Evolutionary conservation across 1,140 invertebrate genomes (phyloP), one percentile per base, ranked within the genome.

Genomic region (Lycorma delicatula): DNA sequence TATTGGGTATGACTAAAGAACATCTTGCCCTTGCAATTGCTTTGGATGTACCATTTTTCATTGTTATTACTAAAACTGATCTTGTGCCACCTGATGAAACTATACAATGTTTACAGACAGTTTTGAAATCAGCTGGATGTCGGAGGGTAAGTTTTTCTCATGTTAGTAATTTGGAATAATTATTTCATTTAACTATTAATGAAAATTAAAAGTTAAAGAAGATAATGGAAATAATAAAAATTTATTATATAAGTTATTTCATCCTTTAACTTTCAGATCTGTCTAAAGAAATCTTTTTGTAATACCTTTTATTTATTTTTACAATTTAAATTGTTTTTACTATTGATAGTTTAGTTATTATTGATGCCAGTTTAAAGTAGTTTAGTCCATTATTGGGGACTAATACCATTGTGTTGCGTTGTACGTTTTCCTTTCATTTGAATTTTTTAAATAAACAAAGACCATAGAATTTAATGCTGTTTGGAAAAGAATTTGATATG

Each of bases 11-110:
- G 67, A 84, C 84, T 2, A 81, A 85, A 62, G 93, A 97, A 71
- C 92, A 96, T 72, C 75, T 96, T 56, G 82, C 83, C 4, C 77
- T 96, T 18, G 87, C 90, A 13, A 72, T 87, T 2, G 91, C 91
- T 0, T 71, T 97, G 27, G 84, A 93, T 63, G 83, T 95, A 62
- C 91, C 93, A 0, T 85, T 96, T 69, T 91, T 95, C 67, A 82
- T 93, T 41, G 86, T 95, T 3, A 77, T 97, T 25, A 95, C 90
- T 44, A 97, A 97, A 78, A 86, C 82, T 48, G 93, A 97, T 71
- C 74, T 91, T 12, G 79, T 81, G n/a, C 79, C 76, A 9, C 72
- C 77, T 13, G 71, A 77, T 11, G 75, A 81, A 48, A 82, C 79
- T 1, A 54, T 65, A 3, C 69, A 72, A 25, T 78, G 84, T 65